A percentile compares a stretch with the other conserved stretches of the same genome.
phyloP scores from a whole-genome alignment of 2,113 vertebrate genomes.

The Varanus komodoensis region DNA sequence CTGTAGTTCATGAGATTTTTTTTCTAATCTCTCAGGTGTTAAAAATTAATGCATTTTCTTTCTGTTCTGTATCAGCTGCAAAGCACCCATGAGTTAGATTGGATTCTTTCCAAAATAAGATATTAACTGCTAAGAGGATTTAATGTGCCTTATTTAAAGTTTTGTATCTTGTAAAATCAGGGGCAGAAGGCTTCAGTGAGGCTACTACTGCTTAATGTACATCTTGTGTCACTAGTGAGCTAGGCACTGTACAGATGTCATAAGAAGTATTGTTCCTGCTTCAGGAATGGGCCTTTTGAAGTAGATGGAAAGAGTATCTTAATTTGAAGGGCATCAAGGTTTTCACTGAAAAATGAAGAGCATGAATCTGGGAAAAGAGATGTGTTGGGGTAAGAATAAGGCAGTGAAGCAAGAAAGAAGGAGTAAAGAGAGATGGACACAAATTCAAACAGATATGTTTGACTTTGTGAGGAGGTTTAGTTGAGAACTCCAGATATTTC shows the following conservation, averaged over 20 bases:
- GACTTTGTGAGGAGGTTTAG: not conserved
- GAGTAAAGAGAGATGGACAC: not conserved
- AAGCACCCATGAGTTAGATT: conserved; percentile 30
- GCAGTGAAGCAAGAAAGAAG: not conserved
- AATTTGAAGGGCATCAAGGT: not conserved
- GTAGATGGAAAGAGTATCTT: not conserved
- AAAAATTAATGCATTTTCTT: conserved; percentile 18
- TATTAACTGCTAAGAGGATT: conserved; percentile 47
- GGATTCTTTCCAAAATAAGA: conserved; percentile 49
- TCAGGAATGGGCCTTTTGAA: not conserved
- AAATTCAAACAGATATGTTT: not conserved
- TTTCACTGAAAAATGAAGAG: not conserved
- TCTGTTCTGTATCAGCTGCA: conserved; percentile 49
- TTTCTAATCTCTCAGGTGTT: conserved; percentile 22
- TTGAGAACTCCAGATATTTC: not conserved
- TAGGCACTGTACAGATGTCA: not conserved
- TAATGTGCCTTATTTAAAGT: conserved; percentile 31
- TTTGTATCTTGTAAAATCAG: conserved; percentile 25
- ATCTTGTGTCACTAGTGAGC: not conserved
- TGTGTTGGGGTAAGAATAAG: not conserved
- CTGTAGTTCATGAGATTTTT: conserved; percentile 22
- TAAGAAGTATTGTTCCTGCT: not conserved
- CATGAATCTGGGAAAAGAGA: not conserved
- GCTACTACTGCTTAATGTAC: not conserved
- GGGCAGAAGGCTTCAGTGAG: conserved; percentile 17